These are phyloP conservation scores for Callospermophilus lateralis DNA, from an alignment of 2,113 vertebrate genomes.

Conservation along the genomic window DNA sequence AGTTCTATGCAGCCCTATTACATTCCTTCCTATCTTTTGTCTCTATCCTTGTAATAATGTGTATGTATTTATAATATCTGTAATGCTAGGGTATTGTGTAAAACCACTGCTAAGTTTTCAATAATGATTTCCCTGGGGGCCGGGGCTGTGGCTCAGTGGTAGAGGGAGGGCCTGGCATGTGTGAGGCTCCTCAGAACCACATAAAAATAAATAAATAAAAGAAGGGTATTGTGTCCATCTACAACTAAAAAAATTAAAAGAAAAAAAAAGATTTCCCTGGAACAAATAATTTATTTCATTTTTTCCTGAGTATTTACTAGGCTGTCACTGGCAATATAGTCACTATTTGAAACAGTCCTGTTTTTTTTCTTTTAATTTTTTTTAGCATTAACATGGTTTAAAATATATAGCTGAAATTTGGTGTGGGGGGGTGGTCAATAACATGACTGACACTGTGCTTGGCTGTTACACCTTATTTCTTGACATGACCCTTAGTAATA, in stretches of 20 bases:
- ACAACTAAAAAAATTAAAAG: too few species aligned
- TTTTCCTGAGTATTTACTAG: background rate
- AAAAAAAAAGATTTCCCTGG: background rate
- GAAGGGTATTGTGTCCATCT: too few species aligned
- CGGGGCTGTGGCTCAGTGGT: too few species aligned
- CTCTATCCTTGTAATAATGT: background rate
- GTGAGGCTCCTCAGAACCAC: too few species aligned
- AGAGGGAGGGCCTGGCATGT: too few species aligned
- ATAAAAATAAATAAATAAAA: too few species aligned
- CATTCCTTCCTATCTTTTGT: background rate
- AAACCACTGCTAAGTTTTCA: slow-evolving; percentile 3
- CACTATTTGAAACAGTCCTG: background rate
- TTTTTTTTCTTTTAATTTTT: background rate
- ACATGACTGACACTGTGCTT: background rate
- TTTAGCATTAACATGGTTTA: background rate
- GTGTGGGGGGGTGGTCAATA: background rate
- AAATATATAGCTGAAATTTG: background rate
- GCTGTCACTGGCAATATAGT: background rate
- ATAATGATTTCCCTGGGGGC: background rate
- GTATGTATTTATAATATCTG: background rate
- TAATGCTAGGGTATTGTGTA: background rate
- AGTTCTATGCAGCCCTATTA: background rate
- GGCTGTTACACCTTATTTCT: background rate
- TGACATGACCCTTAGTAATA: background rate
- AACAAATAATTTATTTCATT: background rate